A percentile compares a stretch with the other conserved stretches of the same genome.
Conservation (phyloP, 2,113 vertebrate species). For the Microcebus tavaratra region DNA sequence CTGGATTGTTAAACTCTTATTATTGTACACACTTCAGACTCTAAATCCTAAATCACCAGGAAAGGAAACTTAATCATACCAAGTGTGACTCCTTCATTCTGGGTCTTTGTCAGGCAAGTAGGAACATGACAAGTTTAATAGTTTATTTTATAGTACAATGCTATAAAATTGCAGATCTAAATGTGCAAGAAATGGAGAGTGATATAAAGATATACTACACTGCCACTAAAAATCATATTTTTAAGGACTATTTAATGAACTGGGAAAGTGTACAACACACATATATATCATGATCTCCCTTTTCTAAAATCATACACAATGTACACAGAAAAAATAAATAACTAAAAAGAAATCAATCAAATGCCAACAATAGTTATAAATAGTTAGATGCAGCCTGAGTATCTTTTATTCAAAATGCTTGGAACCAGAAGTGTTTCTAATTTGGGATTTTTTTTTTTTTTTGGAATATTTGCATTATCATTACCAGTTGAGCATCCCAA, state of each 20-base stretch:
- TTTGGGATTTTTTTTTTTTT: neutral
- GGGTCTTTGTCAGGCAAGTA: neutral
- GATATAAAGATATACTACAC: neutral
- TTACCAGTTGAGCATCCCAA: neutral
- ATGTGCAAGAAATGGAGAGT: neutral
- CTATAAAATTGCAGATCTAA: neutral
- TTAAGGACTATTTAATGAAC: neutral
- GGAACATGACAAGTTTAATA: neutral
- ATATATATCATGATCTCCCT: neutral
- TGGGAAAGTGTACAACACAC: neutral
- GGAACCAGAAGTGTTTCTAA: neutral
- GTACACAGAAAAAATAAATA: neutral
- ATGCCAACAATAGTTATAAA: neutral
- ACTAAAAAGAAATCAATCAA: neutral
- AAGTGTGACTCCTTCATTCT: neutral
- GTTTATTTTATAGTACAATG: neutral
- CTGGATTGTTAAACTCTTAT: neutral
- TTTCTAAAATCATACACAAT: slow-evolving; percentile 7
- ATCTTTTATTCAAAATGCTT: neutral
- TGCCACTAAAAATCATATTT: neutral
- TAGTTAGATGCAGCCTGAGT: neutral
- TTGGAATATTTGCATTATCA: neutral
- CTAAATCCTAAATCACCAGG: neutral
- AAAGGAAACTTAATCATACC: neutral
- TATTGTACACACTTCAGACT: neutral